phyloP scores from a whole-genome alignment of 2,113 vertebrate genomes.

The Phaethon lepturus region DNA sequence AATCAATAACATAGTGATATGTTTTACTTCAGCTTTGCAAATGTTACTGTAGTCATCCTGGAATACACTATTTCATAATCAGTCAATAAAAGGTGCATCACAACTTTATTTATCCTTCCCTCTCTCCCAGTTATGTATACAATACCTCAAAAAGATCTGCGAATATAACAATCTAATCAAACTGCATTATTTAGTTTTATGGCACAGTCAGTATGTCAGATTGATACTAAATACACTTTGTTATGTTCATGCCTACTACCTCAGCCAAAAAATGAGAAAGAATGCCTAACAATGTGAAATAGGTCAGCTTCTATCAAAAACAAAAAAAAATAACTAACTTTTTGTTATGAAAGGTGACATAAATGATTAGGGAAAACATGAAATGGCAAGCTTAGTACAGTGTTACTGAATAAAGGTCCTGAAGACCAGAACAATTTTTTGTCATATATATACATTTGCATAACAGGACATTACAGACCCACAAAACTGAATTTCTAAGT shows the following conservation, averaged over 20 bases:
- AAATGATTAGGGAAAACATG: background rate
- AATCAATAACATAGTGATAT: background rate
- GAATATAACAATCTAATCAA: background rate
- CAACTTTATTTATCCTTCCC: background rate
- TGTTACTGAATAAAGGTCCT: background rate
- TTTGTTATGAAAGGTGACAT: background rate
- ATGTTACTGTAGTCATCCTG: background rate
- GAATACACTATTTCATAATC: background rate
- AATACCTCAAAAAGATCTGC: background rate
- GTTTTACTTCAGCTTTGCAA: background rate
- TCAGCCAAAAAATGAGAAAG: background rate
- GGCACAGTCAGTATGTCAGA: background rate
- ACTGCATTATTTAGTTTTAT: background rate
- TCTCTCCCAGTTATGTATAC: background rate
- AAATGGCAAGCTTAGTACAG: background rate
- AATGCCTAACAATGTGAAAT: background rate
- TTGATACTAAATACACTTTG: background rate
- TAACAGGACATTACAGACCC: background rate
- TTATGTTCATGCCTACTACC: background rate
- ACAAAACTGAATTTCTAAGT: background rate
- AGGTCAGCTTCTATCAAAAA: background rate
- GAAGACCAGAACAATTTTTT: background rate
- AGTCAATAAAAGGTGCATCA: background rate
- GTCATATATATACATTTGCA: background rate
- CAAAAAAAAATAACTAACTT: background rate